These are phyloP conservation scores for Rhagonycha fulva DNA, from an alignment of 2,888 invertebrate species.

Conservation along the genomic window DNA sequence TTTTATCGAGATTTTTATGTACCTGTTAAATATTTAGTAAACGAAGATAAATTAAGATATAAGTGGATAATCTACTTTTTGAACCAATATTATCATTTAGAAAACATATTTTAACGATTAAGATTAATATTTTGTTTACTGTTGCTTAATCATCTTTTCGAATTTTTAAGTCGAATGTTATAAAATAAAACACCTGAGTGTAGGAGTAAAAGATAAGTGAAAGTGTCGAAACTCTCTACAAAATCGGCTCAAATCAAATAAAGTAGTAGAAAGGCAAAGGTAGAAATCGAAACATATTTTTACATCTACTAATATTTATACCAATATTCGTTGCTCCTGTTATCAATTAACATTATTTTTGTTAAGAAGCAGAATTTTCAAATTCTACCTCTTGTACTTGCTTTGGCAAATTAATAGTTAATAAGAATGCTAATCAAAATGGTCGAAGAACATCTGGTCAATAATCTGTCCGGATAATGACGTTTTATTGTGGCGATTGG, in stretches of 20 bases:
- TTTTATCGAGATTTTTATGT: background rate
- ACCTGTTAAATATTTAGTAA: background rate
- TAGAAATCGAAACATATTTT: slow-evolving; percentile 22
- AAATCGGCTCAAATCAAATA: slow-evolving; percentile 9
- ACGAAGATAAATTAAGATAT: background rate
- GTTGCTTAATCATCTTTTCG: background rate
- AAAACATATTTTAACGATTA: background rate
- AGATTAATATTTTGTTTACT: background rate
- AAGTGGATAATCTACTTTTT: background rate
- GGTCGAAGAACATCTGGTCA: slow-evolving; percentile 37
- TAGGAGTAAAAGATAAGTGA: slow-evolving; percentile 29
- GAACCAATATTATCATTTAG: background rate
- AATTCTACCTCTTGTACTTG: background rate
- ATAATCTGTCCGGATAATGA: slow-evolving; percentile 48
- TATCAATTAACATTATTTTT: background rate
- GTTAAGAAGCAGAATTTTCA: background rate
- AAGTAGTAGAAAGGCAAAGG: slow-evolving; percentile 26
- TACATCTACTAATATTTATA: background rate
- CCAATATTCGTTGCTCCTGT: background rate
- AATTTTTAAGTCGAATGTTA: background rate
- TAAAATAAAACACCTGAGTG: slow-evolving; percentile 19
- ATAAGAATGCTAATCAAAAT: slow-evolving; percentile 21
- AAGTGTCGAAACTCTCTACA: slow-evolving; percentile 19
- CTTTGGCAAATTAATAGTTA: background rate
- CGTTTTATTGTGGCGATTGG: slow-evolving; percentile 49